Percentiles rank a stretch among this genome's conserved stretches.
Evolutionary conservation across 2,888 invertebrate genomes (phyloP).

Genomic region (Morpho deidamia): DNA sequence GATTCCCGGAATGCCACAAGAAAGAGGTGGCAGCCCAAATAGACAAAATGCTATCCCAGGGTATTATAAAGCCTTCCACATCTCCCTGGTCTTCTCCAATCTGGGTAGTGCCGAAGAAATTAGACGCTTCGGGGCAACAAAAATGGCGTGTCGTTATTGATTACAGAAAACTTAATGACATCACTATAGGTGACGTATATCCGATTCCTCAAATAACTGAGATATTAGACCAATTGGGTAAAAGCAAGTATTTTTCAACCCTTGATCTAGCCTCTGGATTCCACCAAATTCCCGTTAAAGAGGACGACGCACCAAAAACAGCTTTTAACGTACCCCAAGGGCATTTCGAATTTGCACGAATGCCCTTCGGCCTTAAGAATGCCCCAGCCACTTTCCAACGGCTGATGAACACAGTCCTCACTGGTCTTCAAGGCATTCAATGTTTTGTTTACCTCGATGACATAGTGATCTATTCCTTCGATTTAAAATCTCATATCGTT

Average conservation of each 20-base stretch:
- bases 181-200: constrained; percentile 33
- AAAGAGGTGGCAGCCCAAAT: too few relatives aligned
- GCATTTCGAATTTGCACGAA: background rate
- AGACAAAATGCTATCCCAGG: constrained; percentile 1
- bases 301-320: background rate
- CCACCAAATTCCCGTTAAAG: constrained; percentile 33
- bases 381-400: constrained; percentile 37
- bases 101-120: constrained; percentile 25
- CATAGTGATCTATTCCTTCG: constrained; percentile 30
- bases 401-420: constrained; percentile 33
- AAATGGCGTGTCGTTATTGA: too few relatives aligned
- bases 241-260: constrained; percentile 36
- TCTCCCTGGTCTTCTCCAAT: constrained; percentile 28
- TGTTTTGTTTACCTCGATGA: constrained; percentile 33
- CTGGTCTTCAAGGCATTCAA: constrained; percentile 13
- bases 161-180: constrained; percentile 30
- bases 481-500: constrained; percentile 27
- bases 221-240: too few relatives aligned
- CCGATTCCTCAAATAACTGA: constrained; percentile 48
- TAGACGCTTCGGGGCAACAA: too few relatives aligned
- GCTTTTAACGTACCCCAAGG: background rate
- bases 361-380: constrained; percentile 26
- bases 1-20: too few relatives aligned
- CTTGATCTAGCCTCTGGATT: constrained; percentile 44
- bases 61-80: background rate